Conservation (phyloP, 2,797 vertebrate species). For the Eremophila alpestris region DNA sequence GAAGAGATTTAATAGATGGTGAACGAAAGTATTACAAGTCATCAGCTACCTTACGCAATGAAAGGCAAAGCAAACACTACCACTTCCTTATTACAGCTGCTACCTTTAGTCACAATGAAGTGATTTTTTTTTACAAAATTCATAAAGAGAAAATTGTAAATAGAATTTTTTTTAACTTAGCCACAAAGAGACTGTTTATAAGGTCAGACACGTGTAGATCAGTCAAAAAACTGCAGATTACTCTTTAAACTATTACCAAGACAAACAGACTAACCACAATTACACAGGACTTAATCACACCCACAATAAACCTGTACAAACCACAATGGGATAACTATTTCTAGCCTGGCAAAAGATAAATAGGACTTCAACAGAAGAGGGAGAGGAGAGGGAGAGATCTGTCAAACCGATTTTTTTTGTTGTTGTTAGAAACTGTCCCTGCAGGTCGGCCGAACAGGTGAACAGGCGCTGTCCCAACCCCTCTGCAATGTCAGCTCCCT, state of each 20-base stretch:
- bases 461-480: neutral
- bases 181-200: neutral
- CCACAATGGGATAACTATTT: neutral
- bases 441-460: neutral
- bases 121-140: neutral
- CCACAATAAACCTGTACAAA: neutral
- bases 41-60: neutral
- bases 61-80: neutral
- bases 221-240: neutral
- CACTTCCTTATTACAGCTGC: neutral
- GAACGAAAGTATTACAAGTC: neutral
- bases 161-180: neutral
- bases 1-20: neutral
- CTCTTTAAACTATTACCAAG: neutral
- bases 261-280: neutral
- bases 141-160: neutral
- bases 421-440: neutral
- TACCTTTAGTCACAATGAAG: neutral
- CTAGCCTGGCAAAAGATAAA: neutral
- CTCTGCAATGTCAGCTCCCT: neutral
- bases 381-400: accelerated
- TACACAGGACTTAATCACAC: neutral
- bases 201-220: accelerated
- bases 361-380: neutral
- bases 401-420: neutral